Percentiles rank a stretch among this genome's conserved stretches.
Evolutionary conservation across 2,797 vertebrate species (phyloP).

Genomic region (Pelochelys cantorii): DNA sequence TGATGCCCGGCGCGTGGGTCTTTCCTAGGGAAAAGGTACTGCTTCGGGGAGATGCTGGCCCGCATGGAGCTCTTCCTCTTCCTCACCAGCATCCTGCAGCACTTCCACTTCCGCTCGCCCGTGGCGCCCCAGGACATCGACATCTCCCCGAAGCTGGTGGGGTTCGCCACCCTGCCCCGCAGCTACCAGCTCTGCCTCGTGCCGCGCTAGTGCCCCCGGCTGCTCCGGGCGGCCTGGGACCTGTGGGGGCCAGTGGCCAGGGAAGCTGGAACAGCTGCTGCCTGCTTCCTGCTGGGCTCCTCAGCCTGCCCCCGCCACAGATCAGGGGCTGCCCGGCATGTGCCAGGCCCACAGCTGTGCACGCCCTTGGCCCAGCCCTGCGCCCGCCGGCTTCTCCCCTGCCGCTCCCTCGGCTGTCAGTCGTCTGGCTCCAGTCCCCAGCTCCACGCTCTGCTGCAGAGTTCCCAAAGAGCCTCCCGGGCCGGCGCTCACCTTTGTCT

Average conservation of each 20-base stretch:
- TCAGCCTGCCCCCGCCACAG: no score
- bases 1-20: not conserved
- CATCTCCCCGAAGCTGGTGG: slow-evolving; percentile 6
- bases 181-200: not conserved
- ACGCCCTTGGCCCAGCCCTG: no score
- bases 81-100: slow-evolving; percentile 23
- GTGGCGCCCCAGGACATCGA: not conserved
- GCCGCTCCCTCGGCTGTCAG: no score
- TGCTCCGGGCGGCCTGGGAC: no score
- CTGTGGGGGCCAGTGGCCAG: no score
- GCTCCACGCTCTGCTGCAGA: no score
- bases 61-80: slow-evolving; percentile 26
- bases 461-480: not conserved
- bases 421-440: no score
- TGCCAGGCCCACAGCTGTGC: no score
- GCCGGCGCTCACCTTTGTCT: not conserved
- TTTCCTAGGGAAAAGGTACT: slow-evolving; percentile 25
- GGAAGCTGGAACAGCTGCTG: no score
- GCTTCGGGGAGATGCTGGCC: not conserved
- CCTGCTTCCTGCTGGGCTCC: no score
- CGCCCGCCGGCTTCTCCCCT: no score
- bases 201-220: not conserved
- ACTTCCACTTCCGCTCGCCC: not conserved
- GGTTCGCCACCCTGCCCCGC: not conserved
- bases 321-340: no score